A percentile compares a stretch with the other conserved stretches of the same genome.
Conservation (phyloP, 2,113 vertebrate species). For the Blennius ocellaris region DNA sequence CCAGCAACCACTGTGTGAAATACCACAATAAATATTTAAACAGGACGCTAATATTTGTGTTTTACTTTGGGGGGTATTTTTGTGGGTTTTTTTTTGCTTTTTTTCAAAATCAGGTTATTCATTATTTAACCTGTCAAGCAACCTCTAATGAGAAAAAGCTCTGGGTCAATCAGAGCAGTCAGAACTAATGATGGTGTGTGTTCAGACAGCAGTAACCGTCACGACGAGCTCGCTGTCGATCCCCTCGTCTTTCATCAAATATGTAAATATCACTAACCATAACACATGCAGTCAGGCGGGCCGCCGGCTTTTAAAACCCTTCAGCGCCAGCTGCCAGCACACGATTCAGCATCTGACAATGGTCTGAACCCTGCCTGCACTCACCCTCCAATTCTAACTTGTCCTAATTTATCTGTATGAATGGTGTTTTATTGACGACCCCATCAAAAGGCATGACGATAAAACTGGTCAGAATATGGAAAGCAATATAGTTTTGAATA, state of each 20-base stretch:
- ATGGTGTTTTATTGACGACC: constrained; percentile 2
- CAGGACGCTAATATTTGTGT: background rate
- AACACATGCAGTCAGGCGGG: constrained; percentile 16
- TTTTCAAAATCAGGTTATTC: background rate
- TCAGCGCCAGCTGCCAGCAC: constrained; percentile 20
- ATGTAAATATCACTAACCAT: constrained; percentile 22
- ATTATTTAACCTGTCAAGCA: background rate
- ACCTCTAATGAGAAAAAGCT: constrained; percentile 2
- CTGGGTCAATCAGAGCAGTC: background rate
- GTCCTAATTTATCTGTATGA: constrained; percentile 5
- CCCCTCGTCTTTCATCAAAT: constrained; percentile 27
- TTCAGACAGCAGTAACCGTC: background rate
- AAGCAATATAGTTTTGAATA: background rate
- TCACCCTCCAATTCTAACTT: constrained; percentile 2
- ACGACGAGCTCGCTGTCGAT: background rate
- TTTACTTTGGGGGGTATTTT: too few species aligned
- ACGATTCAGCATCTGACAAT: constrained; percentile 3
- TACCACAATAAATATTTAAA: background rate
- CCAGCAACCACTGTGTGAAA: background rate
- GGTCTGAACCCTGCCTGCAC: constrained; percentile 8
- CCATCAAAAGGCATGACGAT: constrained; percentile 8
- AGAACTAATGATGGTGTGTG: constrained; percentile 3
- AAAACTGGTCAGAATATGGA: background rate
- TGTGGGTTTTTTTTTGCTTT: too few species aligned
- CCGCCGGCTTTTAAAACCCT: background rate